phyloP scores from a whole-genome alignment of 2,797 vertebrate species.

The Xenentodon cancila region DNA sequence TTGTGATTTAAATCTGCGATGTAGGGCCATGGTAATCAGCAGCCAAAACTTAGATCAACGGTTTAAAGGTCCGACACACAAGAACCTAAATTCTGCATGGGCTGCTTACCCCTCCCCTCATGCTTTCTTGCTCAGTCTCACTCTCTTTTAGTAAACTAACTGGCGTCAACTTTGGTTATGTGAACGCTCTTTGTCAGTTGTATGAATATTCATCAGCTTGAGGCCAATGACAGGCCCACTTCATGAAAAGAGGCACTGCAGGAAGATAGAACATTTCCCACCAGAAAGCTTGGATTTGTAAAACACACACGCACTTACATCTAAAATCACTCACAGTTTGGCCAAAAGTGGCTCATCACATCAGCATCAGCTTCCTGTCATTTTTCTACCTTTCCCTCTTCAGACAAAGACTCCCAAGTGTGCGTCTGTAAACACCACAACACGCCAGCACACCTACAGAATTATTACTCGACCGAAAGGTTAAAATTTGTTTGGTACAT shows the following conservation, averaged over 20 bases:
- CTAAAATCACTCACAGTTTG: no score
- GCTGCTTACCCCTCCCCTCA: not conserved
- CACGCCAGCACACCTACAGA: not conserved
- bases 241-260: slow-evolving; percentile 56
- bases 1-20: slow-evolving; percentile 42
- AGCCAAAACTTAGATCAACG: slow-evolving; percentile 32
- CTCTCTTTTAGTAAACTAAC: slow-evolving; percentile 53
- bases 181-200: slow-evolving; percentile 61
- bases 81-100: slow-evolving; percentile 3
- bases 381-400: not conserved
- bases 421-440: not conserved
- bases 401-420: not conserved
- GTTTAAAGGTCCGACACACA: no score
- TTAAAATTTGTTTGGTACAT: not conserved
- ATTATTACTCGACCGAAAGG: not conserved
- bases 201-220: slow-evolving; percentile 80
- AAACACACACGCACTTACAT: slow-evolving; percentile 20
- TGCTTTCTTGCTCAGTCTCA: not conserved
- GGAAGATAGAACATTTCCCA: slow-evolving; percentile 72
- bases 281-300: slow-evolving; percentile 62
- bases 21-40: slow-evolving; percentile 36
- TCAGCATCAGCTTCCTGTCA: not conserved
- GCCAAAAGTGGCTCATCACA: not conserved
- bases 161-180: slow-evolving; percentile 67
- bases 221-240: slow-evolving; percentile 45